Base-by-base conservation (phyloP, 1,140 invertebrate genomes). In the Bombus turneri region DNA sequence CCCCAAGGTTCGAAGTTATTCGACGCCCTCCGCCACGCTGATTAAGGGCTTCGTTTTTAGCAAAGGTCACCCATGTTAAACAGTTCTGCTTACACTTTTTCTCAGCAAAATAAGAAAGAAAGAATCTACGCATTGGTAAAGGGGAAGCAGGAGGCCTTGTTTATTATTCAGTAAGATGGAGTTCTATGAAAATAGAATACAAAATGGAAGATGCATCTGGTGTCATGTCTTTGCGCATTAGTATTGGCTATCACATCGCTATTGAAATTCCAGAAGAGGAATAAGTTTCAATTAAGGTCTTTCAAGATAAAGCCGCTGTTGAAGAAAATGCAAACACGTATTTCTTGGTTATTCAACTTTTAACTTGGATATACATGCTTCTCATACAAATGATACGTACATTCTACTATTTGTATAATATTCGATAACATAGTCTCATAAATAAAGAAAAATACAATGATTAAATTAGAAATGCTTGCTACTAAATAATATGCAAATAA, bases 11-110 rank as follows among this genome's bases (percentile, higher is more conserved):
- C 41, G 53, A 69, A 66, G 43, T 72, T 81, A 87, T 86, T 86
- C 79, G 75, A 86, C 64, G 57, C 47, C 64, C 53, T 41, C 25
- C 28, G 43, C 43, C 53, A 86, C 85, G 57, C 83, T 88, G 87
- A 89, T 89, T 88, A 80, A 86, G 79, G 85, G 87, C 77, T 89
- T 88, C 39, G 53, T 72, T 86, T 89, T 83, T 72, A 76, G 47
- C 28, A 15, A 81, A 59, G 66, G 57, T 89, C 57, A 43, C 37
- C 75, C 47, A 53, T n/a, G 59, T 47, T 74, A 83, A 80, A 86
- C 64, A 57, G 75, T 66, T 28, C 39, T 3, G 31, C 3, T 22
- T 68, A 62, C 68, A 37, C 68, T 41, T 59, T 81, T 64, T 28
- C 6, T 22, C 6, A 6, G 2, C 0, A 9, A 34, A 34, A 18